These are phyloP conservation scores for Remorina albescens DNA, from an alignment of 2,797 vertebrate genomes.

Conservation along the genomic window DNA sequence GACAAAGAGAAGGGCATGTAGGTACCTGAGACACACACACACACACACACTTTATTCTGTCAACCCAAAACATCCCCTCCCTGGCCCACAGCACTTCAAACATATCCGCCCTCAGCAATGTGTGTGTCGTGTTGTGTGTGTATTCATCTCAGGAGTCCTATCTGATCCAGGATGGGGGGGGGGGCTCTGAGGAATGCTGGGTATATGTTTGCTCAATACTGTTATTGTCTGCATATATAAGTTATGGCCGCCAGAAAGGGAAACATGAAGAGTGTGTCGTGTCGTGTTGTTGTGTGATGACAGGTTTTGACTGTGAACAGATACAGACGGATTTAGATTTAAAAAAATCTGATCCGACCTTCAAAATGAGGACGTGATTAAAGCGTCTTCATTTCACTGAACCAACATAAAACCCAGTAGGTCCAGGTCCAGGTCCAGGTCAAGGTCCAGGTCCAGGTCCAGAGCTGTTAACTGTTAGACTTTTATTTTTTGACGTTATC, in stretches of 20 bases:
- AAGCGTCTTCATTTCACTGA: too few relatives aligned
- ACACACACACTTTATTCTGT: slow-evolving; percentile 26
- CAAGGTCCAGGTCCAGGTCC: too few relatives aligned
- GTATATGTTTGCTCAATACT: slow-evolving; percentile 49
- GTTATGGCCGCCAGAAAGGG: slow-evolving; percentile 22
- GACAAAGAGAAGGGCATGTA: slow-evolving; percentile 61
- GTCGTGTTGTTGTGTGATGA: background rate
- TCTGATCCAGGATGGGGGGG: slow-evolving; percentile 38
- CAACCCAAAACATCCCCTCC: slow-evolving; percentile 66
- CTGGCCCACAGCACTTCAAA: slow-evolving; percentile 53
- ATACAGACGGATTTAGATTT: slow-evolving; percentile 40
- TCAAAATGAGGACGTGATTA: background rate
- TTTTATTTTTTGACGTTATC: too few relatives aligned
- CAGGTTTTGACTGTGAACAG: slow-evolving; percentile 32
- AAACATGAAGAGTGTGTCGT: background rate
- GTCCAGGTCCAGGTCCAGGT: too few relatives aligned
- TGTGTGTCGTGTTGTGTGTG: slow-evolving; percentile 24
- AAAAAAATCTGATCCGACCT: slow-evolving; percentile 2
- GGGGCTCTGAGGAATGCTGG: slow-evolving; percentile 51
- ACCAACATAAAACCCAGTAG: too few relatives aligned
- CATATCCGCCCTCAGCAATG: slow-evolving; percentile 41
- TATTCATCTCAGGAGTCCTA: too few relatives aligned
- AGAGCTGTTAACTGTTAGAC: too few relatives aligned
- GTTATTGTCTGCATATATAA: slow-evolving; percentile 26
- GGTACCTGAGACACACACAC: slow-evolving; percentile 67